Percentiles rank a stretch among this genome's conserved stretches.
These are phyloP conservation scores for Panopea generosa DNA, from an alignment of 2,888 invertebrate genomes.

Conservation along the genomic window DNA sequence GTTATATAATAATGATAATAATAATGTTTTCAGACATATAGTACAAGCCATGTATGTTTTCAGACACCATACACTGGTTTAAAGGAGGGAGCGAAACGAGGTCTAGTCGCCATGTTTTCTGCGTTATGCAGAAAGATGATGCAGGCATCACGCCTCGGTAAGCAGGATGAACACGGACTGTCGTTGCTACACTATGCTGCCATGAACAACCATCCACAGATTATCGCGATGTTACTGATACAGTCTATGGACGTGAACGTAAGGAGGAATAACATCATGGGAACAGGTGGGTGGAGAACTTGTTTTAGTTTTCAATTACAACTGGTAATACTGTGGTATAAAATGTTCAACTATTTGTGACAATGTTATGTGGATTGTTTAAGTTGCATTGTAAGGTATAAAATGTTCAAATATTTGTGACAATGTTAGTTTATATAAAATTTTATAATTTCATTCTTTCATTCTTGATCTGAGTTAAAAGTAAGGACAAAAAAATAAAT, in stretches of 20 bases:
- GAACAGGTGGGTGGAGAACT: constrained; percentile 76
- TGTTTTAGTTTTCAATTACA: neutral
- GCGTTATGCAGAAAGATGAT: constrained; percentile 81
- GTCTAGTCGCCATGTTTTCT: constrained; percentile 83
- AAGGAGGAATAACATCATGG: constrained; percentile 77
- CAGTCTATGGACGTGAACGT: constrained; percentile 84
- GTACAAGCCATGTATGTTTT: too few relatives aligned
- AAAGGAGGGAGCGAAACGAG: constrained; percentile 81
- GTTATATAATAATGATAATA: too few relatives aligned
- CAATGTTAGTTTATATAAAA: too few relatives aligned
- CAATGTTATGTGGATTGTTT: too few relatives aligned
- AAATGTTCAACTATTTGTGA: too few relatives aligned
- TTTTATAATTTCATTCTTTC: too few relatives aligned
- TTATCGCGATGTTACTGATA: constrained; percentile 82
- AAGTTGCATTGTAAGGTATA: too few relatives aligned
- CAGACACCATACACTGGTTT: constrained; percentile 81
- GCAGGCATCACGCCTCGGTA: constrained; percentile 80
- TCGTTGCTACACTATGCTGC: constrained; percentile 84
- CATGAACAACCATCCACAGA: constrained; percentile 83
- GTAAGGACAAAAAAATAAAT: too few relatives aligned
- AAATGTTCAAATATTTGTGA: too few relatives aligned
- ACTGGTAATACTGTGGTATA: too few relatives aligned
- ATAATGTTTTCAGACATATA: too few relatives aligned
- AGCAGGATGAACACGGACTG: constrained; percentile 84
- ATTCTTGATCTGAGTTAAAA: too few relatives aligned